Evolutionary conservation across 2,797 vertebrate species (phyloP).

Genomic region (Brotula barbata): DNA sequence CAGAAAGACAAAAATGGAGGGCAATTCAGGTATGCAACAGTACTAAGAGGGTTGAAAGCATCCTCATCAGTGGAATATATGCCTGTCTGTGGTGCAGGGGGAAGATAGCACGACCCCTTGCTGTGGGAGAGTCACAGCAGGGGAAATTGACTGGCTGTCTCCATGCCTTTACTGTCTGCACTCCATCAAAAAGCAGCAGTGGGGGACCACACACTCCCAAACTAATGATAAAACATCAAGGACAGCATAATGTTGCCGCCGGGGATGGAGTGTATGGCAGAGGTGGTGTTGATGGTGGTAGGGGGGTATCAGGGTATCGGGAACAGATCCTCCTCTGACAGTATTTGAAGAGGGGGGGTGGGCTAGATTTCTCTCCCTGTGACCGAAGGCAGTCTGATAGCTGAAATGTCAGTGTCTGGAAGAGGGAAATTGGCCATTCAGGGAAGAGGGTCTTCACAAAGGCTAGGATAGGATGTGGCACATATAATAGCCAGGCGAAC

Average conservation of each 20-base stretch:
- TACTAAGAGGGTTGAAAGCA: conserved; percentile 67
- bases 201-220: conserved; percentile 82
- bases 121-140: conserved; percentile 74
- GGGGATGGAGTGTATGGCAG: conserved; percentile 65
- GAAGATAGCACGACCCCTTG: conserved; percentile 72
- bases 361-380: conserved; percentile 69
- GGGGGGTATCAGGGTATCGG: conserved; percentile 68
- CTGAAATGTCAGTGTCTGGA: conserved; percentile 81
- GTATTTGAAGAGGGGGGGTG: conserved; percentile 71
- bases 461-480: conserved; percentile 81
- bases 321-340: conserved; percentile 73
- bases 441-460: conserved; percentile 79
- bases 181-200: conserved; percentile 81
- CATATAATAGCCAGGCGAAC: conserved; percentile 82
- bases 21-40: conserved; percentile 69
- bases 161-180: conserved; percentile 80
- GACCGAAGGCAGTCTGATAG: conserved; percentile 78
- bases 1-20: conserved; percentile 68
- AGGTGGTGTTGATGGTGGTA: conserved; percentile 62
- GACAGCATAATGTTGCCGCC: conserved; percentile 79
- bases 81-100: conserved; percentile 58
- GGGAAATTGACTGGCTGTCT: conserved; percentile 79
- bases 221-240: conserved; percentile 83
- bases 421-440: conserved; percentile 81
- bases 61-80: conserved; percentile 72